Evolutionary conservation across 2,113 vertebrate genomes (phyloP).

Genomic region (Oceanodroma tethys): DNA sequence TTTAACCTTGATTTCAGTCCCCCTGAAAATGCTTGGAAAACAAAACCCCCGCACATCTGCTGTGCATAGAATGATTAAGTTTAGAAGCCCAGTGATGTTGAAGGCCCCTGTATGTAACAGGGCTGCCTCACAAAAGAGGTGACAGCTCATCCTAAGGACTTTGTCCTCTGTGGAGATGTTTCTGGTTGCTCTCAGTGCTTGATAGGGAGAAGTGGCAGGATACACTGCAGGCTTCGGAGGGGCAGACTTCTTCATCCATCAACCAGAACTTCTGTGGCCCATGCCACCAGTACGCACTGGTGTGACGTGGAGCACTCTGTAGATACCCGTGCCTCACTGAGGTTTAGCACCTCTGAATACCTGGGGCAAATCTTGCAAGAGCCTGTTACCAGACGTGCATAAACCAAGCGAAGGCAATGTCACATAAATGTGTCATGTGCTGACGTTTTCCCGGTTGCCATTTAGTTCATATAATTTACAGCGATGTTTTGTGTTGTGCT

Average conservation of each 20-base stretch:
- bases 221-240: neutral
- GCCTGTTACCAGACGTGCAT: neutral
- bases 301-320: neutral
- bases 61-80: neutral
- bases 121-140: neutral
- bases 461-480: neutral
- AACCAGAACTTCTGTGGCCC: neutral
- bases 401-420: neutral
- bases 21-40: neutral
- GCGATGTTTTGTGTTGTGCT: neutral
- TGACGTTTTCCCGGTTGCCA: neutral
- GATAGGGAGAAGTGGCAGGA: neutral
- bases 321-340: neutral
- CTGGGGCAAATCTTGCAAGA: neutral
- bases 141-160: neutral
- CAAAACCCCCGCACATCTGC: too few relatives aligned
- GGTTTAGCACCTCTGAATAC: neutral
- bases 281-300: fast-evolving
- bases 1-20: neutral
- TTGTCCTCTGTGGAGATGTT: neutral
- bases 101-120: neutral
- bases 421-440: neutral
- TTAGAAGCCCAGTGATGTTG: neutral
- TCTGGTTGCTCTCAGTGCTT: neutral
- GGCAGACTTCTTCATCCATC: neutral